phyloP scores from a whole-genome alignment of 2,113 vertebrate species.

The Bambusicola thoracicus region DNA sequence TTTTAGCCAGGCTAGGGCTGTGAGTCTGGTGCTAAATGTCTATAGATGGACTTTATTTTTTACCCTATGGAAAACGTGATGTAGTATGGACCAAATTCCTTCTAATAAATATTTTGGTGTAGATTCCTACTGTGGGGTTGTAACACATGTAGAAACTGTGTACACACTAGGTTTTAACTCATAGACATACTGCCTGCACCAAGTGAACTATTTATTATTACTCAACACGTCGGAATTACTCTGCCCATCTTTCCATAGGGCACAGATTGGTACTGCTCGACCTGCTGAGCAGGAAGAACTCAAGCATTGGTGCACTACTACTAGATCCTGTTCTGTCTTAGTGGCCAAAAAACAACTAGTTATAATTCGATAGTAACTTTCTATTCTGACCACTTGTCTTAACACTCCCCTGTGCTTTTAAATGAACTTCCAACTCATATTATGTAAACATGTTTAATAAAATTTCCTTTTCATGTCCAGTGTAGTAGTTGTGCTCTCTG shows the following conservation, averaged over 20 bases:
- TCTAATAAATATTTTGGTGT: constrained; percentile 88
- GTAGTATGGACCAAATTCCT: constrained; percentile 92
- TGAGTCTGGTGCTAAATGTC: constrained; percentile 91
- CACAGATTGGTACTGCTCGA: constrained; percentile 78
- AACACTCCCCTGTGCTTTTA: constrained; percentile 90
- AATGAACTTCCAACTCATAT: constrained; percentile 86
- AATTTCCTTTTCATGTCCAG: constrained; percentile 89
- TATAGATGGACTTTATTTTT: constrained; percentile 91
- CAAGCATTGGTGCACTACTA: constrained; percentile 85
- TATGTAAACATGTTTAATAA: constrained; percentile 93
- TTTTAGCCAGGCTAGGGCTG: constrained; percentile 82
- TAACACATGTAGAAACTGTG: constrained; percentile 88
- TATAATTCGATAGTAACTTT: constrained; percentile 86
- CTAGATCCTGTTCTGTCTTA: constrained; percentile 86
- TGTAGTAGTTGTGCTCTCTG: constrained; percentile 82
- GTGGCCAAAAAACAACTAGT: constrained; percentile 84
- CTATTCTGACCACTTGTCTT: constrained; percentile 86
- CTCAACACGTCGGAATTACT: constrained; percentile 84
- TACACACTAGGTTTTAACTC: constrained; percentile 87
- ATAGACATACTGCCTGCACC: constrained; percentile 90
- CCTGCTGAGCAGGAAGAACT: constrained; percentile 88
- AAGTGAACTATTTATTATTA: constrained; percentile 85
- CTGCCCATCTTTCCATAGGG: constrained; percentile 80
- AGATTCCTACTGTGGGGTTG: constrained; percentile 90
- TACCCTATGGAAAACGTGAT: constrained; percentile 88